A percentile compares a stretch with the other conserved stretches of the same genome.
Conservation (phyloP, 2,888 invertebrate genomes). For the Rotaria socialis region DNA sequence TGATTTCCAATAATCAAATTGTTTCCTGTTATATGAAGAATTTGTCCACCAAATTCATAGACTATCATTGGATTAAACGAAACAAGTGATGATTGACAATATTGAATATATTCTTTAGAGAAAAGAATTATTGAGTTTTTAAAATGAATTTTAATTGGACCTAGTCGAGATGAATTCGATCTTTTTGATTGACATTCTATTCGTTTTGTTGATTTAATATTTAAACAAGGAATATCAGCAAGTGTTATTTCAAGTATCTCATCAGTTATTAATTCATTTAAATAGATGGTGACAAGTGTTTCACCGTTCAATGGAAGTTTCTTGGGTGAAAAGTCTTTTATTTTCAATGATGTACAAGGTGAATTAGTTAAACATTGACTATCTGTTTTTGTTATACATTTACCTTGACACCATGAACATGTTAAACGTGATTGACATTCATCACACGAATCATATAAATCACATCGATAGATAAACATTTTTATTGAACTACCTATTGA, state of each 20-base stretch:
- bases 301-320: background rate
- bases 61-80: background rate
- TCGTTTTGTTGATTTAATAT: background rate
- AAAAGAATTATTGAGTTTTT: background rate
- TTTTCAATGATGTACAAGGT: background rate
- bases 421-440: background rate
- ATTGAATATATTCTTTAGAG: background rate
- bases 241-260: background rate
- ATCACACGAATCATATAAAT: slow-evolving; percentile 8
- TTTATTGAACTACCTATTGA: background rate
- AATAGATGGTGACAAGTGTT: slow-evolving; percentile 1
- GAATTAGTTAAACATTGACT: background rate
- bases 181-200: background rate
- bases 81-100: background rate
- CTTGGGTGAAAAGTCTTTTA: background rate
- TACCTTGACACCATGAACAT: slow-evolving; percentile 30
- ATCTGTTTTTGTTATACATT: background rate
- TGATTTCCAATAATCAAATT: background rate
- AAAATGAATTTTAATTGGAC: background rate
- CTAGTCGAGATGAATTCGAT: background rate
- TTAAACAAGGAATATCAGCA: slow-evolving; percentile 1
- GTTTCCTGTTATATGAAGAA: background rate
- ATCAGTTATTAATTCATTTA: background rate
- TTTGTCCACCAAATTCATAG: slow-evolving; percentile 5
- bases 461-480: slow-evolving; percentile 7